A percentile compares a stretch with the other conserved stretches of the same genome.
Conservation (phyloP, 2,113 vertebrate genomes). For the Carettochelys insculpta region DNA sequence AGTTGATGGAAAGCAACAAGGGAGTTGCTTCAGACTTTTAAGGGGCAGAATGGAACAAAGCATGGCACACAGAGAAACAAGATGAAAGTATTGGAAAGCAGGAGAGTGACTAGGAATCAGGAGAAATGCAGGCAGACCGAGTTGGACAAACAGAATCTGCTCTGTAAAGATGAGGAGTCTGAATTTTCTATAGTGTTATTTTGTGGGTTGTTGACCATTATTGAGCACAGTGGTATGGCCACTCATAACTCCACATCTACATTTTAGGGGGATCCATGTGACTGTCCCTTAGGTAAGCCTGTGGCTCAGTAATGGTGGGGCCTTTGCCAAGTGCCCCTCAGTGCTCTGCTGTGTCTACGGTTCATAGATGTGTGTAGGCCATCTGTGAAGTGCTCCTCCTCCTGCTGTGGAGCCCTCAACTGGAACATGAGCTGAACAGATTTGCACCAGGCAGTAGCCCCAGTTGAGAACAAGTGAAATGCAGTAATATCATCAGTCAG, state of each 20-base stretch:
- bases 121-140: not conserved
- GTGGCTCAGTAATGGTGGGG: too few species aligned
- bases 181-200: not conserved
- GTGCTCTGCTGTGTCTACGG: not conserved
- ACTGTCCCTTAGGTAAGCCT: not conserved
- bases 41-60: rapidly evolving
- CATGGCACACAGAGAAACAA: not conserved
- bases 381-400: not conserved
- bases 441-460: not conserved
- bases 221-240: not conserved
- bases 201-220: not conserved
- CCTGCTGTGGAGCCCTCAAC: too few species aligned
- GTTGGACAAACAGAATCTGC: not conserved
- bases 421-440: not conserved
- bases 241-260: not conserved
- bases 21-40: not conserved
- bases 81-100: not conserved
- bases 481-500: not conserved
- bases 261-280: not conserved
- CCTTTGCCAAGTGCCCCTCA: too few species aligned
- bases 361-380: not conserved
- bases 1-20: not conserved
- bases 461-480: not conserved
- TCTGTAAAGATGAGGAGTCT: not conserved
- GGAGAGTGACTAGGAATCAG: not conserved